Evolutionary conservation across 2,113 vertebrate genomes (phyloP).

Genomic region (Tonatia bakeri): DNA sequence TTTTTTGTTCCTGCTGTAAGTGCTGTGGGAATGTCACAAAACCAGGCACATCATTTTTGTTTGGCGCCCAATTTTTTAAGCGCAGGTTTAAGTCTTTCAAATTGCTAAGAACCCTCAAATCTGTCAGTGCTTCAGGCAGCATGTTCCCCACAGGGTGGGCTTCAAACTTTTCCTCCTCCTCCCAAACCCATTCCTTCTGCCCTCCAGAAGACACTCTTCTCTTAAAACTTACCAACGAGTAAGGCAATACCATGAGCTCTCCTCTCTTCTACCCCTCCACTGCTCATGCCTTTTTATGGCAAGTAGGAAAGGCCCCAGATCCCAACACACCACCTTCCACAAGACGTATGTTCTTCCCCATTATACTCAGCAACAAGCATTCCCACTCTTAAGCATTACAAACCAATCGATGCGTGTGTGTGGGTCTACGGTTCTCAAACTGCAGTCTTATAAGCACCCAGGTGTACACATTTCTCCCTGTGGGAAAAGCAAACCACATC

Average conservation of each 20-base stretch:
- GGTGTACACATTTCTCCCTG: background rate
- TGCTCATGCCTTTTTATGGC: background rate
- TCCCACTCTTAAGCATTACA: background rate
- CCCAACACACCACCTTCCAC: background rate
- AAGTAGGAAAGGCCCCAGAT: background rate
- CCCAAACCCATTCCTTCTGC: background rate
- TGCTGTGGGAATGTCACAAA: background rate
- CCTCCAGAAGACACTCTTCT: background rate
- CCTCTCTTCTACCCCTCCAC: background rate
- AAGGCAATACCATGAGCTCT: background rate
- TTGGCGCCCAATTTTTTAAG: constrained; percentile 16
- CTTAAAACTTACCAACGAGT: background rate
- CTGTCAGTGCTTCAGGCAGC: background rate
- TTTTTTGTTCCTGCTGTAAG: background rate
- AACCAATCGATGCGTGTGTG: background rate
- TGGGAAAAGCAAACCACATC: background rate
- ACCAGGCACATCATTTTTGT: background rate
- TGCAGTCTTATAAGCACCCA: background rate
- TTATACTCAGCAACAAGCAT: background rate
- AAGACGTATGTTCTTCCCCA: background rate
- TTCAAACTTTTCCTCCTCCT: background rate
- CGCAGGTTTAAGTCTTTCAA: background rate
- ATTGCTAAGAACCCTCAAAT: background rate
- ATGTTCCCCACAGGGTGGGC: background rate
- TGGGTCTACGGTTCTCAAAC: background rate